Base-by-base conservation (phyloP, 2,888 invertebrate genomes). In the Tenthredo mesomela region DNA sequence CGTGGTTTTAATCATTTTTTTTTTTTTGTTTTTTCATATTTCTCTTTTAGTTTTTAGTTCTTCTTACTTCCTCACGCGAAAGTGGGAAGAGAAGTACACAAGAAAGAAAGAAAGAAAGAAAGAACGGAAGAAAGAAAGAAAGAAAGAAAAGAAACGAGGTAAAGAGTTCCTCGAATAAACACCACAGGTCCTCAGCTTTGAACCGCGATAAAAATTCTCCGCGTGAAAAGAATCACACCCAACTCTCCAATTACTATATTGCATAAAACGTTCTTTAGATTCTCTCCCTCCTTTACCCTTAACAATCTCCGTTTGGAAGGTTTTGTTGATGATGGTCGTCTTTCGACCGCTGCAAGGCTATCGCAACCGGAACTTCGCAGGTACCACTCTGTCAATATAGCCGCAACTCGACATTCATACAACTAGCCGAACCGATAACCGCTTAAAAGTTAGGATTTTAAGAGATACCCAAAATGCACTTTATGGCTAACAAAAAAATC, bases 181-280 rank as follows among this genome's bases (percentile, higher is more conserved):
- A n/a, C 40, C 25, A 21, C 25, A 21, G 3, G 21, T n/a, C n/a
- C 21, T 43, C 21, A 10, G 40, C 71, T 21, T 73, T 73, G 10
- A 73, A 40, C 43, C 43, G 43, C 43, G 43, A 43, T 25, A 25
- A n/a, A 40, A 73, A 73, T 43, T 40, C 77, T n/a, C 29, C 54
- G 89, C 91, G 92, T 92, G 91, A 92, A 92, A 92, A 91, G 91
- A 91, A 70, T 21, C 71, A 9, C 88, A 91, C 89, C 89, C 91
- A 90, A 47, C 77, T 77, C 77, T 92, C 91, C 92, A 92, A 92
- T 92, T 92, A 92, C 89, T 90, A 90, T 90, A 90, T 92, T 91
- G 90, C 90, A 91, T 92, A 90, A 92, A 92, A 91, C 90, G 88
- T 89, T 88, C 88, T 88, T 86, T 87, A 87, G 86, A 87, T 87